Percentiles rank a stretch among this genome's conserved stretches.
phyloP scores from a whole-genome alignment of 2,797 vertebrate species.

The Epinephelus coioides region DNA sequence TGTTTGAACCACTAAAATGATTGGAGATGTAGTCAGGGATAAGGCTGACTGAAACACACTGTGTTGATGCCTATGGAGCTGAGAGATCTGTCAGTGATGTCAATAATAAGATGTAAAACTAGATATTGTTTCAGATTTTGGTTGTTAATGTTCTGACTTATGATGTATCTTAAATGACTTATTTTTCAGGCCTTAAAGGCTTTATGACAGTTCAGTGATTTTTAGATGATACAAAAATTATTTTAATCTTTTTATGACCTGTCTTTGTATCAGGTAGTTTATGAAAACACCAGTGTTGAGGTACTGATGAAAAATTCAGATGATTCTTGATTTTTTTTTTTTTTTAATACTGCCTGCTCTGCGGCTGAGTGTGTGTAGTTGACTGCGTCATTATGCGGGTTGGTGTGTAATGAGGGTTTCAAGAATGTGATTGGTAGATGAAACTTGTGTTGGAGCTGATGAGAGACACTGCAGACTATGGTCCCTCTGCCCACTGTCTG shows the following conservation, averaged over 20 bases:
- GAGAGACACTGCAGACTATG: slow-evolving; percentile 45
- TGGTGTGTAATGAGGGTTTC: slow-evolving; percentile 10
- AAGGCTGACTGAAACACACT: background rate
- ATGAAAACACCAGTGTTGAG: slow-evolving; percentile 1
- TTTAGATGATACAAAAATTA: background rate
- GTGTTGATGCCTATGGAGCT: background rate
- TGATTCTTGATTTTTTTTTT: background rate
- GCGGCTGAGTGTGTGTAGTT: background rate
- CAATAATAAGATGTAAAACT: background rate
- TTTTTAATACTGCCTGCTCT: background rate
- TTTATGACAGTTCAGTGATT: background rate
- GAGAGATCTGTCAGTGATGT: background rate
- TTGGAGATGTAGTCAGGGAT: background rate
- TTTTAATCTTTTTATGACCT: background rate
- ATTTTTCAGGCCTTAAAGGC: background rate
- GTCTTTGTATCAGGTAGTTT: background rate
- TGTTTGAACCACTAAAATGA: slow-evolving; percentile 6
- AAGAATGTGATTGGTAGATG: slow-evolving; percentile 25
- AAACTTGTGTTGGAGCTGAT: slow-evolving; percentile 27
- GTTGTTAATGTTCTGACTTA: background rate
- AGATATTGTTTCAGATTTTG: background rate
- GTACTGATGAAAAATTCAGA: slow-evolving; percentile 1
- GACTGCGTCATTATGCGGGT: slow-evolving; percentile 6
- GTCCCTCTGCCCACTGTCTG: slow-evolving; percentile 40
- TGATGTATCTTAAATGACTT: background rate